Base-by-base conservation (phyloP, 2,113 vertebrate genomes). In the Eolophus roseicapilla region DNA sequence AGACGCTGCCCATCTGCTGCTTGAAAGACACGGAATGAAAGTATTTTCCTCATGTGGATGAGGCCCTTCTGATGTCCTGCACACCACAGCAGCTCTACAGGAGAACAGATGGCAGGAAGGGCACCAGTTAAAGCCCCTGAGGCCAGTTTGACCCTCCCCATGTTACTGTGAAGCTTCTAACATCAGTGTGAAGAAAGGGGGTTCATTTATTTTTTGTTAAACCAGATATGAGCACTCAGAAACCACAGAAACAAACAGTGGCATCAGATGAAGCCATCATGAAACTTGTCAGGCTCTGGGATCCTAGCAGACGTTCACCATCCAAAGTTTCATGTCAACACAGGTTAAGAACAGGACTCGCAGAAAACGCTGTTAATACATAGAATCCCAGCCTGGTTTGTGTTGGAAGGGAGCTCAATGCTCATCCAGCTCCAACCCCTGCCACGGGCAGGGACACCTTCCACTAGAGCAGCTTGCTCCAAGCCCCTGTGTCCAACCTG, bases 341-440 rank as follows among this genome's bases (percentile, higher is more conserved):
- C 0, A 67, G 33, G 33, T 39, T 33, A 39, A 71, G 49, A 49
- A 43, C 5, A 80, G 43, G 25, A 28, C 1, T 0, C 19, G 12
- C n/a, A 28, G 28, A 39, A 52, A 25, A 60, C 17, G 2, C 41
- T 27, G 60, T 53, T 43, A 44, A 50, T 14, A 35, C 4, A 6
- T 0, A 35, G 33, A 35, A 59, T 24, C 20, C 13, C 3, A 21
- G 31, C 2, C 2, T 57, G 13, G 19, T n/a, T 57, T 57, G 31
- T 9, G 8, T 4, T 57, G 55, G 55, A 57, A 57, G 33, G 55
- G 55, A 57, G 19, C 31, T 57, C 13, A 57, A 57, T 14, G 20
- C 55, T 14, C 12, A 3, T 57, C 55, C 33, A 57, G 33, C 7
- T 9, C 33, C 55, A n/a, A n/a, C 33, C 55, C 55, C n/a, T 39